phyloP scores from a whole-genome alignment of 2,113 vertebrate genomes.

The Oenanthe oenanthe region DNA sequence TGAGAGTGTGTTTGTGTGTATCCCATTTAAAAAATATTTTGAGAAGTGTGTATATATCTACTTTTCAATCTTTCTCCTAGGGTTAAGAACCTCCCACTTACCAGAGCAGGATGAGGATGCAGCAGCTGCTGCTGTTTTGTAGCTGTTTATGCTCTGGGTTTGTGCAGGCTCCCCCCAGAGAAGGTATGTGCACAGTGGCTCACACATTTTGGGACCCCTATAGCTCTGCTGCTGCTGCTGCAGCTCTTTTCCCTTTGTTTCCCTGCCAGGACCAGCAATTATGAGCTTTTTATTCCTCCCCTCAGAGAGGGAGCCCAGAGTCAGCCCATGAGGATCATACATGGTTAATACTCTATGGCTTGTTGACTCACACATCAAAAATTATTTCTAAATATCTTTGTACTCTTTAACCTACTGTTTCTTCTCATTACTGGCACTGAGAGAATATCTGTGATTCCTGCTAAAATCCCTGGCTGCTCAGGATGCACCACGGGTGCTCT shows the following conservation, averaged over 20 bases:
- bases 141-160: background rate
- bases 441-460: background rate
- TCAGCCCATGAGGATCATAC: background rate
- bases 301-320: background rate
- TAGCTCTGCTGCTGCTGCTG: background rate
- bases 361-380: slow-evolving; percentile 1
- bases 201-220: background rate
- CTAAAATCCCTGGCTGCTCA: background rate
- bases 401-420: slow-evolving; percentile 12
- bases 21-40: background rate
- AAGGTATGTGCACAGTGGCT: background rate
- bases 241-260: background rate
- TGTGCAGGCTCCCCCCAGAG: background rate
- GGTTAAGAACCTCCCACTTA: background rate
- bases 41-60: fast-evolving
- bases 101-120: background rate
- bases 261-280: background rate
- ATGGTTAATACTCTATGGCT: background rate
- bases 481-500: background rate
- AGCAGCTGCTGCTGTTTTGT: background rate
- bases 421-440: slow-evolving; percentile 7
- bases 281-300: background rate
- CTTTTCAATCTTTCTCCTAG: background rate
- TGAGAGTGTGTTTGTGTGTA: too few relatives aligned
- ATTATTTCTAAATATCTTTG: background rate